Base-by-base conservation (phyloP, 2,113 vertebrate species). In the Brienomyrus brachyistius region DNA sequence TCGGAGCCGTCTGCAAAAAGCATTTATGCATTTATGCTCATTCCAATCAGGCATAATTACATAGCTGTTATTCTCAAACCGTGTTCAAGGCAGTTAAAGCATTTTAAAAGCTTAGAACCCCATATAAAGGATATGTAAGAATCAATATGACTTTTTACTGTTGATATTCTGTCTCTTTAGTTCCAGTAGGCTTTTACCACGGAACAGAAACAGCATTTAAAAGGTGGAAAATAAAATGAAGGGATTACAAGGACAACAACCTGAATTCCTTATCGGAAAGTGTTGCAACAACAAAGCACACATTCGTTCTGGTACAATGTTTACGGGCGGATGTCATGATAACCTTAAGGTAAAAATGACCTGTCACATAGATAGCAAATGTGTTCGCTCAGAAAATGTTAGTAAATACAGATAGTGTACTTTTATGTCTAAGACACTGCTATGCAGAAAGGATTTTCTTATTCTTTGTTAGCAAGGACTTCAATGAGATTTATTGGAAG, bases 291-390 rank as follows among this genome's bases (percentile, higher is more conserved):
- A 23, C 23, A n/a, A 48, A 47, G 40, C 45, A 23, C 6, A 48
- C 21, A 23, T 48, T 47, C 43, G n/a, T 48, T 84, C 19, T 84
- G 45, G 43, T 19, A 47, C 10, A 47, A 11, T 45, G 82, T 84
- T 40, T 48, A 23, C 40, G 4, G 3, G 21, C n/a, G n/a, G 84
- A 27, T 51, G 27, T 86, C 85, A 54, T 86, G 85, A 52, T 86
- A 52, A 86, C 85, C 85, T 51, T 86, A 51, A 31, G 50, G n/a
- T 86, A 52, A 85, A 70, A 54, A 50, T 86, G 50, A 86, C 50
- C 85, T 86, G 85, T 51, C 84, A 86, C 84, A 86, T 40, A 86
- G 85, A 86, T 86, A 86, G 50, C 50, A 52, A 31, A 35, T 27
- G 50, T 11, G 43, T 48, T 48, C 15, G 19, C 47, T 54, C 85